Conservation (phyloP, 2,113 vertebrate species). For the Sander lucioperca region DNA sequence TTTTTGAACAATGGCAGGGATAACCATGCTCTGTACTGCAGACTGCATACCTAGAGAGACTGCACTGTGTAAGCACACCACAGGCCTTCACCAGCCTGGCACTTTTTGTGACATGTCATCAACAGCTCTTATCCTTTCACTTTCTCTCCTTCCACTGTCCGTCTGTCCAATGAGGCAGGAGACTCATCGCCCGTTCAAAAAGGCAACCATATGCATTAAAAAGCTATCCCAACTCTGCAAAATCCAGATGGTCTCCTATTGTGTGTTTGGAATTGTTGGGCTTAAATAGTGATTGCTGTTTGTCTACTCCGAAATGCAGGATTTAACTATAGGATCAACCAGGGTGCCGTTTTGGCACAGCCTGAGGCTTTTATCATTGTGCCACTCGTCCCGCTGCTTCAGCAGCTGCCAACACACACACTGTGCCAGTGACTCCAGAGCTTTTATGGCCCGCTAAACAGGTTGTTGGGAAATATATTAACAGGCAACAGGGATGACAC, state of each 20-base stretch:
- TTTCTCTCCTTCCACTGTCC: neutral
- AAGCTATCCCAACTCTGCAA: slow-evolving; percentile 18
- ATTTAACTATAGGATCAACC: slow-evolving; percentile 41
- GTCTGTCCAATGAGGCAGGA: neutral
- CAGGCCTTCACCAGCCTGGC: neutral
- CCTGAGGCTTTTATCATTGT: slow-evolving; percentile 41
- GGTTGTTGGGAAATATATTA: slow-evolving; percentile 15
- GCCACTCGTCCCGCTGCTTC: slow-evolving; percentile 25
- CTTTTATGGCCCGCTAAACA: slow-evolving; percentile 21
- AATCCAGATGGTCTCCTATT: slow-evolving; percentile 55
- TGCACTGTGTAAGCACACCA: neutral
- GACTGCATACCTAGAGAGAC: neutral
- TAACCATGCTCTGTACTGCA: neutral
- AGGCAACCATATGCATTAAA: slow-evolving; percentile 23
- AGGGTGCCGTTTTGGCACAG: slow-evolving; percentile 35
- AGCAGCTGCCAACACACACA: slow-evolving; percentile 20
- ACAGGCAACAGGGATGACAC: slow-evolving; percentile 12
- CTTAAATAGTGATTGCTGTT: slow-evolving; percentile 47
- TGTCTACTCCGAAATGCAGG: slow-evolving; percentile 41
- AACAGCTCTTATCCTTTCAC: neutral
- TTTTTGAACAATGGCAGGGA: too few species aligned
- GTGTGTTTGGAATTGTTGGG: slow-evolving; percentile 38
- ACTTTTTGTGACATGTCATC: neutral
- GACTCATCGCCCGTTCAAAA: neutral
- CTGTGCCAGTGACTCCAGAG: slow-evolving; percentile 33